A percentile compares a stretch with the other conserved stretches of the same genome.
These are phyloP conservation scores for Rhynchotus rufescens DNA, from an alignment of 2,797 vertebrate species.

Conservation along the genomic window DNA sequence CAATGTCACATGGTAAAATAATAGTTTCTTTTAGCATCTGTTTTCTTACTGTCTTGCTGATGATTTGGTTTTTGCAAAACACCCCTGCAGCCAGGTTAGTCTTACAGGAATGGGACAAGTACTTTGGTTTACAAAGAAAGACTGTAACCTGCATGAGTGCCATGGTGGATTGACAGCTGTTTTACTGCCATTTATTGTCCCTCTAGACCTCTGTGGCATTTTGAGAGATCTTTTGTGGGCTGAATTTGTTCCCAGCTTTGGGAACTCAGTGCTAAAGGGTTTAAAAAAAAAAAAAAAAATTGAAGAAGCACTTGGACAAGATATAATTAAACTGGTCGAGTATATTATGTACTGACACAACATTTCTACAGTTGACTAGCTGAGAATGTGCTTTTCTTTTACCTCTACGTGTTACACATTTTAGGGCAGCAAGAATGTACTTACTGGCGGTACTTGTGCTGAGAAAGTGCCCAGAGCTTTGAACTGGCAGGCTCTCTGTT, in stretches of 20 bases:
- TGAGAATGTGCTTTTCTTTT: not conserved
- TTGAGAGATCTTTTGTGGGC: fast-evolving
- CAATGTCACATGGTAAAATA: not conserved
- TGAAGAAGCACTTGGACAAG: not conserved
- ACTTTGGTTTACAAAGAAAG: not conserved
- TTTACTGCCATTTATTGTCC: not conserved
- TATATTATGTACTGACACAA: not conserved
- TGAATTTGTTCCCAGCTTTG: not conserved
- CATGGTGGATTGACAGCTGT: not conserved
- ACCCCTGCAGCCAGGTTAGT: not conserved
- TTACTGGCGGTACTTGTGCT: not conserved
- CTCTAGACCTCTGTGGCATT: not conserved
- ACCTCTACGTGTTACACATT: not conserved
- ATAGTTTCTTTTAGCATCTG: fast-evolving
- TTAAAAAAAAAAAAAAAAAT: not conserved
- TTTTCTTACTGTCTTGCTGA: not conserved
- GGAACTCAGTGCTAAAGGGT: not conserved
- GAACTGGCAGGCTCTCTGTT: not conserved
- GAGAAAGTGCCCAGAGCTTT: not conserved
- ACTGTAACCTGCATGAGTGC: not conserved
- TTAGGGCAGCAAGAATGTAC: not conserved
- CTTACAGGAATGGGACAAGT: not conserved
- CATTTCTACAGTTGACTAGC: not conserved
- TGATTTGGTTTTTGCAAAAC: not conserved
- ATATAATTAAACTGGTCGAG: not conserved